These are phyloP conservation scores for Cephus cinctus DNA, from an alignment of 1,140 invertebrate genomes.

Conservation along the genomic window DNA sequence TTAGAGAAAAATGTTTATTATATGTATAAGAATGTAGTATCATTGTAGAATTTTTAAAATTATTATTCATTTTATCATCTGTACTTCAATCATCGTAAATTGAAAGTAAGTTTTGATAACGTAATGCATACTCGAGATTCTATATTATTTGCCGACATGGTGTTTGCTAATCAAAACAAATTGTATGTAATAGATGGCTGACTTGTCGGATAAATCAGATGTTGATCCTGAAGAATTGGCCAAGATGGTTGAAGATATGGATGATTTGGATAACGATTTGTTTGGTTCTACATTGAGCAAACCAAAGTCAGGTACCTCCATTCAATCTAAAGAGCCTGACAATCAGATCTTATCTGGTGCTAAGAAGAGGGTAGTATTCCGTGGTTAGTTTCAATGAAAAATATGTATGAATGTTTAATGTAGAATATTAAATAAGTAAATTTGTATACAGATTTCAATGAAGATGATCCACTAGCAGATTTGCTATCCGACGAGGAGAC, in stretches of 20 bases:
- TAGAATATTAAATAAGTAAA: neutral
- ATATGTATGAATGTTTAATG: neutral
- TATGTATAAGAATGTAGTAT: too few species aligned
- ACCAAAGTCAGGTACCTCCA: too few species aligned
- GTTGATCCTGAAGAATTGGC: slow-evolving; percentile 16
- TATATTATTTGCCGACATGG: too few species aligned
- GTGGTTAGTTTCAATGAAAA: neutral
- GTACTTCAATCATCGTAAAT: too few species aligned
- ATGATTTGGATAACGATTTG: slow-evolving; percentile 24
- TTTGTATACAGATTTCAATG: slow-evolving; percentile 20
- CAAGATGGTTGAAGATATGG: slow-evolving; percentile 21
- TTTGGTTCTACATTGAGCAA: slow-evolving; percentile 15
- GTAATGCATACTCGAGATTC: too few species aligned
- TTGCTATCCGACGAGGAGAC: slow-evolving; percentile 30
- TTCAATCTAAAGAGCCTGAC: too few species aligned
- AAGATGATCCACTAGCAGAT: slow-evolving; percentile 32
- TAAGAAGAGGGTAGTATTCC: neutral
- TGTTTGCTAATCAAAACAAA: too few species aligned
- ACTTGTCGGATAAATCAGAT: slow-evolving; percentile 15
- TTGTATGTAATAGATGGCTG: slow-evolving; percentile 9
- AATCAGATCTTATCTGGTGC: neutral
- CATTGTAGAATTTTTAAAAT: too few species aligned
- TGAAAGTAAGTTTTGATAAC: too few species aligned
- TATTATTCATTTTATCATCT: too few species aligned
- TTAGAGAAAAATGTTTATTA: too few species aligned